Base-by-base conservation (phyloP, 2,113 vertebrate species). In the Phaethornis superciliosus region DNA sequence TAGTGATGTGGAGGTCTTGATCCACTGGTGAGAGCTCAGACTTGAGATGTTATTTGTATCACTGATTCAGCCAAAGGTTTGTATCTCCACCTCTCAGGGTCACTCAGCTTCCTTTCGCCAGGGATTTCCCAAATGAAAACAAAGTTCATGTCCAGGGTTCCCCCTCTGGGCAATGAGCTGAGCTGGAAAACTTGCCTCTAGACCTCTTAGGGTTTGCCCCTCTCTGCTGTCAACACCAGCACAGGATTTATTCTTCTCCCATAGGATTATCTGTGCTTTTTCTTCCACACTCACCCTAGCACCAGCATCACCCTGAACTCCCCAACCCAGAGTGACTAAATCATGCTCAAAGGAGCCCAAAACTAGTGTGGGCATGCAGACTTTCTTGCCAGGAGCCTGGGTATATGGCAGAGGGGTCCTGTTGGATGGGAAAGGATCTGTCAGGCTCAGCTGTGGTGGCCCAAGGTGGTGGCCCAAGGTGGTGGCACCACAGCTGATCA, bases 351-450 rank as follows among this genome's bases (percentile, higher is more conserved):
- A 85, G 40, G 47, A 76, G 59, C 49, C 44, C 80, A 11, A 59
- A 81, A 37, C 12, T n/a, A 54, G 19, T 26, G 22, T 0, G 2
- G 37, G 16, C 63, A 44, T 0, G 0, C 20, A 68, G 26, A 7
- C 27, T 40, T 59, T 93, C 49, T 47, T 46, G 9, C 12, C 1
- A 0, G 12, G 16, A 26, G 14, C 5, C 35, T 51, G 69, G 15
- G 6, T 55, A 11, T 2, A 15, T 2, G 33, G n/a, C 15, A 28
- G 52, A 80, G 22, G 49, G 42, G n/a, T n/a, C 40, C 40, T 0
- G 0, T 13, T 8, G 42, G 26, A 52, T 27, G 26, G 59, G 42
- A 37, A 52, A 56, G 65, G 37, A 10, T 22, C 55, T 64, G 22
- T 15, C 23, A 23, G 71, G 44, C 55, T 86, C n/a, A 32, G 60